Percentiles rank a stretch among this genome's conserved stretches.
These are phyloP conservation scores for Phalacrocorax carbo DNA, from an alignment of 2,113 vertebrate genomes.

Conservation along the genomic window DNA sequence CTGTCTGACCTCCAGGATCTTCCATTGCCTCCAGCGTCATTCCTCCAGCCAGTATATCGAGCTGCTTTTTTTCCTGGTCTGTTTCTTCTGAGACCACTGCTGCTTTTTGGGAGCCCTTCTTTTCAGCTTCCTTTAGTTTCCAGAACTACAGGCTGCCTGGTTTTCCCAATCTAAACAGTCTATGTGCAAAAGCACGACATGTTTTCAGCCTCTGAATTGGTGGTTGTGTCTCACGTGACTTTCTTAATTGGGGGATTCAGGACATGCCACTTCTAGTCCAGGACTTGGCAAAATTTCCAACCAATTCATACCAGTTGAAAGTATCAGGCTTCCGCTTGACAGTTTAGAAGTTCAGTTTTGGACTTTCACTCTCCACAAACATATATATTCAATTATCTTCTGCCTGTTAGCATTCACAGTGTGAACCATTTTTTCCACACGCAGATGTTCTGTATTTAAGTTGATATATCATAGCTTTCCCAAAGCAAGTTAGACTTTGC, in stretches of 20 bases:
- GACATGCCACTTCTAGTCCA: not conserved
- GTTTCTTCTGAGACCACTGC: not conserved
- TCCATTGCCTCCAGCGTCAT: not conserved
- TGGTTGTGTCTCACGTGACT: not conserved
- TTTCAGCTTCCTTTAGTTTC: not conserved
- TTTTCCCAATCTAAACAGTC: not conserved
- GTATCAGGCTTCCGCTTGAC: not conserved
- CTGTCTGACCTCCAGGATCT: not conserved
- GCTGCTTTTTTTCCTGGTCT: not conserved
- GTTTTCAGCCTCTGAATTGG: not conserved
- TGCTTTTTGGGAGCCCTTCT: not conserved
- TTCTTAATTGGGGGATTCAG: not conserved
- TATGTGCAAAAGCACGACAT: not conserved
- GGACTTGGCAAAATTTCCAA: not conserved
- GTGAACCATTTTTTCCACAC: not conserved
- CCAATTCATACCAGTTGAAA: not conserved
- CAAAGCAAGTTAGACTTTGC: not conserved
- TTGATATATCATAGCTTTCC: slow-evolving; percentile 22
- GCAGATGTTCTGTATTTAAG: not conserved
- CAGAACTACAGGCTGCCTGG: not conserved
- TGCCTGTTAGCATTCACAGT: not conserved
- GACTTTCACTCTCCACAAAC: not conserved
- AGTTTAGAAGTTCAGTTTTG: not conserved
- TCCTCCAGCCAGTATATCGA: not conserved
- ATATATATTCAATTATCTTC: not conserved